Conservation (phyloP, 2,888 invertebrate species). For the Dryobotodes eremita region DNA sequence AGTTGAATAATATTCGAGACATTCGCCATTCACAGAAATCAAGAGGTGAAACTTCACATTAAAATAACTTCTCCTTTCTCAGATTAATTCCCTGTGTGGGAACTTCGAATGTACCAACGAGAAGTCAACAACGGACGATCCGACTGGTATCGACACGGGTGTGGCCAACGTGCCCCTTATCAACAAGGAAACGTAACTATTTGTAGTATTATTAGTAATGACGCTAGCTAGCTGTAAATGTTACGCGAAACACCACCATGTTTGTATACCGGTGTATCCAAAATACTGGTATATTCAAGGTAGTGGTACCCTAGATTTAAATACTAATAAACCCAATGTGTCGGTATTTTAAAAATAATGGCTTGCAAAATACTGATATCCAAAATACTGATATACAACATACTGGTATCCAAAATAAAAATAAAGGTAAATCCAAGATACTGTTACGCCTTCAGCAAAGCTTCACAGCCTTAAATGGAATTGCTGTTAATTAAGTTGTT, state of each 20-base stretch:
- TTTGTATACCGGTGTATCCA: neutral
- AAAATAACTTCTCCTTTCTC: conserved; percentile 13
- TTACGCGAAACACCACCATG: neutral
- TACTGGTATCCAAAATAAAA: too few relatives aligned
- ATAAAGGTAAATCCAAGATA: neutral
- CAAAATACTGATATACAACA: neutral
- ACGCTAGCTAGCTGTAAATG: conserved; percentile 23
- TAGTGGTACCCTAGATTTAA: neutral
- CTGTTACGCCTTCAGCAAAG: neutral
- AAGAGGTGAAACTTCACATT: neutral
- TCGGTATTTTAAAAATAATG: neutral
- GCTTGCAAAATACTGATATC: neutral
- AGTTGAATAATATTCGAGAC: neutral
- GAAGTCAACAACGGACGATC: neutral
- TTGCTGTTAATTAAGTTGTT: neutral
- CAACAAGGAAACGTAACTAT: conserved; percentile 57
- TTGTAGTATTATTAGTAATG: conserved; percentile 4
- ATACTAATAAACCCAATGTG: neutral
- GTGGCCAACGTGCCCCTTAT: conserved; percentile 23
- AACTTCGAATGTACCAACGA: conserved; percentile 65
- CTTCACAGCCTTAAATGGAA: conserved; percentile 3
- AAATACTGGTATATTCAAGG: neutral
- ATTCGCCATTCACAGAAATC: neutral
- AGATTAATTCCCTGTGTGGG: conserved; percentile 67
- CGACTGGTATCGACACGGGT: conserved; percentile 19